These are phyloP conservation scores for Darevskia mixta DNA, from an alignment of 2,797 vertebrate genomes.

Conservation along the genomic window DNA sequence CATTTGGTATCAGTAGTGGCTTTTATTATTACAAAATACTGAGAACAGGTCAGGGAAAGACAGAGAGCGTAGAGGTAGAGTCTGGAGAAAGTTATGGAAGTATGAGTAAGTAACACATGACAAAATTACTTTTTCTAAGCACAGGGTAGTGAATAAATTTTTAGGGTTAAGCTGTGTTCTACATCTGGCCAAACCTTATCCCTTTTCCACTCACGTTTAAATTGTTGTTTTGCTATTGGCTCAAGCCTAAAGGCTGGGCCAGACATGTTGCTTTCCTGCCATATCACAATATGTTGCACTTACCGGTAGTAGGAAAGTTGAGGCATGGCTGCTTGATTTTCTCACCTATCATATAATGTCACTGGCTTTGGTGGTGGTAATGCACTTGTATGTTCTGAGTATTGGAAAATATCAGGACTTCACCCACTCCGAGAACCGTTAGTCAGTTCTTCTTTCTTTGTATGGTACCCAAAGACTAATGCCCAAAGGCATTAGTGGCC, in stretches of 20 bases:
- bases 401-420: not conserved
- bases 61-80: not conserved
- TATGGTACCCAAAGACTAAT: not conserved
- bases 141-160: not conserved
- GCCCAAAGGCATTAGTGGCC: not conserved
- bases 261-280: not conserved
- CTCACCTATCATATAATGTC: not conserved
- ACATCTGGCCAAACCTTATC: not conserved
- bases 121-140: not conserved
- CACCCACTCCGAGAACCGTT: not conserved
- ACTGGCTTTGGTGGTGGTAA: not conserved
- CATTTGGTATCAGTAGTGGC: not conserved
- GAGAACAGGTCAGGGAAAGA: not conserved
- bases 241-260: not conserved
- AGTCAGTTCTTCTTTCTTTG: not conserved
- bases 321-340: not conserved
- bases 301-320: not conserved
- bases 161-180: not conserved
- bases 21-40: not conserved
- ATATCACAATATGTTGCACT: not conserved
- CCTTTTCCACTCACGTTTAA: not conserved
- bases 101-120: not conserved
- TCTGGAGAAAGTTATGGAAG: not conserved
- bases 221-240: not conserved
- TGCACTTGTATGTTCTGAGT: not conserved